Evolutionary conservation across 2,113 vertebrate species (phyloP).

Genomic region (Lagopus leucura): DNA sequence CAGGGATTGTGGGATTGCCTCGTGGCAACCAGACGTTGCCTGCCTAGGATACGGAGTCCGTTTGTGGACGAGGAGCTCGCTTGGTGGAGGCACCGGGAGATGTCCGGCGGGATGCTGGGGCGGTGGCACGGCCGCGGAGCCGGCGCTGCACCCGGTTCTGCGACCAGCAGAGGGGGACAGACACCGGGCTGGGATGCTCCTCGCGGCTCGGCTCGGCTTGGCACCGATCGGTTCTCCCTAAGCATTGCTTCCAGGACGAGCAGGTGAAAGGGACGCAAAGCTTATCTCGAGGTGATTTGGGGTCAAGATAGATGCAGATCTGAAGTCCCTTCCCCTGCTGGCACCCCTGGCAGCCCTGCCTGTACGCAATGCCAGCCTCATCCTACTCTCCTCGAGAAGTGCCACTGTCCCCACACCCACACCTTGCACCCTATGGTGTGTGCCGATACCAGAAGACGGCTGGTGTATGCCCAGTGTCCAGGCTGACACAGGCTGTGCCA

Average conservation of each 20-base stretch:
- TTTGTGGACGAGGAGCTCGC: neutral
- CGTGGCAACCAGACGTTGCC: neutral
- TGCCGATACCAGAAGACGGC: neutral
- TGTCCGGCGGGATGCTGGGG: neutral
- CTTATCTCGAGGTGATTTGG: neutral
- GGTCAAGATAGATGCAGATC: neutral
- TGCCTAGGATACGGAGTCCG: neutral
- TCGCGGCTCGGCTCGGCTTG: neutral
- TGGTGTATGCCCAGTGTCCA: neutral
- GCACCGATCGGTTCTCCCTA: neutral
- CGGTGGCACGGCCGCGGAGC: neutral
- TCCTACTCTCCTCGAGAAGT: neutral
- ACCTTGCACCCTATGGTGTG: fast-evolving
- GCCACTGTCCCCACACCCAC: fast-evolving
- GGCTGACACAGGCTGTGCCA: fast-evolving
- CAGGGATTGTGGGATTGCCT: neutral
- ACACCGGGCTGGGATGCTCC: conserved; percentile 17
- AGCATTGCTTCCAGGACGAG: neutral
- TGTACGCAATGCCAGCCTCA: neutral
- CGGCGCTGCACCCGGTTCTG: neutral
- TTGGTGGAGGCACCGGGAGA: neutral
- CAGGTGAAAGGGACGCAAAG: neutral
- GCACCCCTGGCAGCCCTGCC: fast-evolving
- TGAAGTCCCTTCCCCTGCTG: neutral
- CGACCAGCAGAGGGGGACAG: conserved; percentile 64